Percentiles rank a stretch among this genome's conserved stretches.
These are phyloP conservation scores for Callyntrura guangdongensis DNA, from an alignment of 2,888 invertebrate genomes.

Conservation along the genomic window DNA sequence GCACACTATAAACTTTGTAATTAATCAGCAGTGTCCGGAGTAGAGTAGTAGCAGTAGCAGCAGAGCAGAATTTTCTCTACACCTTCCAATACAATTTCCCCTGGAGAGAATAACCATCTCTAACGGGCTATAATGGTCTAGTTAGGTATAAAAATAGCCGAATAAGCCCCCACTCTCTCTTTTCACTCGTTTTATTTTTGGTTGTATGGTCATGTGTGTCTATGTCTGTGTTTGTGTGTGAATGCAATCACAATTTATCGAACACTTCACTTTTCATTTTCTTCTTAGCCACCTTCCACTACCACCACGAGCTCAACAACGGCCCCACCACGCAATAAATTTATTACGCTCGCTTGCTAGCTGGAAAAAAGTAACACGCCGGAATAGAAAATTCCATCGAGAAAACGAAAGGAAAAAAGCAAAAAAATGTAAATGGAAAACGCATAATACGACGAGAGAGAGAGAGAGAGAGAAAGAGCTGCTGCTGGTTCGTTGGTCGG, in stretches of 20 bases:
- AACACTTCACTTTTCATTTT: constrained; percentile 33
- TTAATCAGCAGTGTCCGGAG: too few species aligned
- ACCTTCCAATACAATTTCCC: too few species aligned
- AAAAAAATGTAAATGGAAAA: constrained; percentile 15
- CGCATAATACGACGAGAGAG: not conserved
- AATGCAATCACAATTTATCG: constrained; percentile 9
- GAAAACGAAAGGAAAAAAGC: not conserved
- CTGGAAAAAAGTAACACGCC: not conserved
- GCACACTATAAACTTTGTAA: constrained; percentile 34
- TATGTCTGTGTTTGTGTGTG: too few species aligned
- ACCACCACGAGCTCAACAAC: not conserved
- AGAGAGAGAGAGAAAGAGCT: not conserved
- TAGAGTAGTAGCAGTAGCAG: too few species aligned
- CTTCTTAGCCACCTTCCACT: not conserved
- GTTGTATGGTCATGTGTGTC: too few species aligned
- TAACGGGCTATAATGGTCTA: too few species aligned
- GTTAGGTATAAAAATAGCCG: too few species aligned
- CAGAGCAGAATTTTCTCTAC: too few species aligned
- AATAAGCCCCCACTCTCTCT: too few species aligned
- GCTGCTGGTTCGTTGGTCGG: not conserved
- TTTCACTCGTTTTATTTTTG: too few species aligned
- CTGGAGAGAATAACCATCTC: too few species aligned
- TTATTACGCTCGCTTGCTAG: not conserved
- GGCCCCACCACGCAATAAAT: not conserved
- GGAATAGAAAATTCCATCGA: too few species aligned